Conservation (phyloP, 2,888 invertebrate species). For the Synergus laeviventris region DNA sequence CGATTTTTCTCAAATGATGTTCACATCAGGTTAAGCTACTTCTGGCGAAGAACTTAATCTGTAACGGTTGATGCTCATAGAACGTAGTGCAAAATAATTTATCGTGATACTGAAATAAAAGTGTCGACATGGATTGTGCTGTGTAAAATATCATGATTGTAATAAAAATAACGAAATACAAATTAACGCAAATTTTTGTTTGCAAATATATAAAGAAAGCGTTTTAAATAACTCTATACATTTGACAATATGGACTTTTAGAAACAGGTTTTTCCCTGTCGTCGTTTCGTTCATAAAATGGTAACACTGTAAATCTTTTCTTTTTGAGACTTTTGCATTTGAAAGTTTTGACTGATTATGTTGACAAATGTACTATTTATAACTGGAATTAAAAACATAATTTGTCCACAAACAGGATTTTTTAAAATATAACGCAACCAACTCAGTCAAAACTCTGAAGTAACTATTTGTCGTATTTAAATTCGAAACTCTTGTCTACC, state of each 20-base stretch:
- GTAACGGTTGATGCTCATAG: slow-evolving; percentile 45
- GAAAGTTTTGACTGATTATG: too few relatives aligned
- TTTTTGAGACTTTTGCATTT: too few relatives aligned
- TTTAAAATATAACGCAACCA: too few relatives aligned
- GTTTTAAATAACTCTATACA: background rate
- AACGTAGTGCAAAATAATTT: slow-evolving; percentile 20
- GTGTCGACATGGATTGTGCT: slow-evolving; percentile 19
- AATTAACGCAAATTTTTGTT: background rate
- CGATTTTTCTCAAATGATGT: slow-evolving; percentile 57
- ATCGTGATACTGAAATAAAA: background rate
- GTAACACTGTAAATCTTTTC: too few relatives aligned
- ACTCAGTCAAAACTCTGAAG: too few relatives aligned
- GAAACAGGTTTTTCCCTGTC: background rate
- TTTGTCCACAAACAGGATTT: too few relatives aligned
- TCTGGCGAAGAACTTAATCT: slow-evolving; percentile 52
- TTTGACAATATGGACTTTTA: background rate
- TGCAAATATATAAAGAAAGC: background rate
- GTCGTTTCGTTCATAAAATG: background rate
- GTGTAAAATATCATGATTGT: background rate
- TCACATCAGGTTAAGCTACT: slow-evolving; percentile 56
- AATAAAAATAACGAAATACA: background rate
- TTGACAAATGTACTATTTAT: too few relatives aligned
- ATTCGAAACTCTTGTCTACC: too few relatives aligned
- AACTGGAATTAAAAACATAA: too few relatives aligned
- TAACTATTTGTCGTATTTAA: too few relatives aligned